Evolutionary conservation across 2,113 vertebrate species (phyloP).

Genomic region (Eurypyga helias): DNA sequence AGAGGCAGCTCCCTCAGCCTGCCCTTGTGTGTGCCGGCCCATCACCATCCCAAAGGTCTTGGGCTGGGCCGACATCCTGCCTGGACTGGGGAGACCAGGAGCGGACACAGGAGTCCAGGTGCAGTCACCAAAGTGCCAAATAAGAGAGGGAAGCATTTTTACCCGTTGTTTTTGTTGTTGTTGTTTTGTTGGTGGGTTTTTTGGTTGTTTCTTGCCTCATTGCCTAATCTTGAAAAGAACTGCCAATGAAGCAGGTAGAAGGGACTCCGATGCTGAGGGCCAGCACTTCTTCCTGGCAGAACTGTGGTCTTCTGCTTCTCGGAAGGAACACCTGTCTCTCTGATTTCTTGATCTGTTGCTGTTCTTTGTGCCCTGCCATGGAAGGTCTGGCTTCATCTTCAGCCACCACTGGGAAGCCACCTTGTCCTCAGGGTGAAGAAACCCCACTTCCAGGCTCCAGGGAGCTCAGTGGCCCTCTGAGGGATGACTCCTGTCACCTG

Average conservation of each 20-base stretch:
- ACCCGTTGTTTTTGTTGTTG: background rate
- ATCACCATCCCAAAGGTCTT: background rate
- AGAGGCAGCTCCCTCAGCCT: background rate
- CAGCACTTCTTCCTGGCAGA: background rate
- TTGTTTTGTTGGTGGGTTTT: background rate
- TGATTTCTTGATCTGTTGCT: background rate
- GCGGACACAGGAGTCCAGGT: background rate
- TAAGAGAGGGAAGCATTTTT: background rate
- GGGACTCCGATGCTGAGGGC: background rate
- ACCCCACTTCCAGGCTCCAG: background rate
- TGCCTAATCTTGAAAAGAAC: background rate
- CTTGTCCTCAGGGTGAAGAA: background rate
- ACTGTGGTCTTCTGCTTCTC: background rate
- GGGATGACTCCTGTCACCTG: background rate
- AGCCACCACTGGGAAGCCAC: background rate
- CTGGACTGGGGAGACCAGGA: background rate
- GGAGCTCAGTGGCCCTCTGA: background rate
- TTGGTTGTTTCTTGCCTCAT: background rate
- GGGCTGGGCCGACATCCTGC: background rate
- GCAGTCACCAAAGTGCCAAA: background rate
- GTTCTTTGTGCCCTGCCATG: fast-evolving
- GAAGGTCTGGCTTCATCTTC: background rate
- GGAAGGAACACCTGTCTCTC: background rate
- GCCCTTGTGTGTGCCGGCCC: fast-evolving
- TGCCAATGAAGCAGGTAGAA: background rate